Evolutionary conservation across 2,888 invertebrate genomes (phyloP).

Genomic region (Pollenia amentaria): DNA sequence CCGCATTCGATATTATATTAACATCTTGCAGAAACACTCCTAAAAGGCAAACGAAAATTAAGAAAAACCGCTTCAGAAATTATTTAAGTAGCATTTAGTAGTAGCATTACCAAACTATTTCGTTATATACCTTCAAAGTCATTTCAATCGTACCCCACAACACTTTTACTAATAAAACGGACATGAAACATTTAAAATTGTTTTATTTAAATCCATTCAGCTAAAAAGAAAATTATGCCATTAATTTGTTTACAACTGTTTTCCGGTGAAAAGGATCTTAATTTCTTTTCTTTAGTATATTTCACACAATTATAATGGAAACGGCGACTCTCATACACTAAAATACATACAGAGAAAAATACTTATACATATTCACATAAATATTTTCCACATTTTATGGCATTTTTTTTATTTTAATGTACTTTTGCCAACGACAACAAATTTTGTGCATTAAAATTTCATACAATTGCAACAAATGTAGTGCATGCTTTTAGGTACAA

Average conservation of each 20-base stretch:
- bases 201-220: constrained; percentile 45
- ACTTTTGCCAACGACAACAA: constrained; percentile 11
- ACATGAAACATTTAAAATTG: constrained; percentile 47
- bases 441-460: constrained; percentile 14
- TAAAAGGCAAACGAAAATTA: too few species aligned
- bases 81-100: too few species aligned
- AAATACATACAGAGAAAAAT: background rate
- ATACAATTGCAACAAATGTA: background rate
- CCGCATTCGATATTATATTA: too few species aligned
- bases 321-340: background rate
- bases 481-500: constrained; percentile 9
- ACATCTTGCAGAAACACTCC: too few species aligned
- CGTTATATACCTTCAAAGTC: too few species aligned
- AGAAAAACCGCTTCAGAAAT: too few species aligned
- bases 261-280: constrained; percentile 31
- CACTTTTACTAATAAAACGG: background rate
- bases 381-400: background rate
- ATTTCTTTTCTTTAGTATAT: constrained; percentile 1
- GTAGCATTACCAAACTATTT: too few species aligned
- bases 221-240: constrained; percentile 53
- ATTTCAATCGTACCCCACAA: background rate
- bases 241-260: constrained; percentile 60
- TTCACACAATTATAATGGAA: constrained; percentile 14
- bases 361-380: background rate
- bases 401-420: background rate